phyloP scores from a whole-genome alignment of 2,113 vertebrate genomes.

The Forbesichthys papilliferus region DNA sequence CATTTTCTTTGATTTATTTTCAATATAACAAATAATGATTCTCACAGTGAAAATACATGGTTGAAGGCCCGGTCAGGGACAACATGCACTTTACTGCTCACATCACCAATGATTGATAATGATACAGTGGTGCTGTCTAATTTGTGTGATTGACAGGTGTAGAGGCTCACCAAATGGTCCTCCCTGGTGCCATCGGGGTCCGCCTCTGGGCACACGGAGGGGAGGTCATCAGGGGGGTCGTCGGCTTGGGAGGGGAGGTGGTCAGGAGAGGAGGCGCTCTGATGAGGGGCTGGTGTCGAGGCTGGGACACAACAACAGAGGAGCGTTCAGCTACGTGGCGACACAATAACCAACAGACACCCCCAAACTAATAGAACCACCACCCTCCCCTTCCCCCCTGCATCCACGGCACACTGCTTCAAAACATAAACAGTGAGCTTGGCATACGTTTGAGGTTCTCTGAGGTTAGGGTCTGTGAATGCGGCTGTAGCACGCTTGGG shows the following conservation, averaged over 20 bases:
- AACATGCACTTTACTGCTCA: too few species aligned
- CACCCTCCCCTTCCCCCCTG: too few species aligned
- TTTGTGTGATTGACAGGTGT: conserved; percentile 30
- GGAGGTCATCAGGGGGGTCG: conserved; percentile 73
- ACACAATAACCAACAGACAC: too few species aligned
- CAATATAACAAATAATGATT: too few species aligned
- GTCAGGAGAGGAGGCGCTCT: conserved; percentile 87
- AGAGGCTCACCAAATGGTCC: conserved; percentile 50
- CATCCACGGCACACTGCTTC: too few species aligned
- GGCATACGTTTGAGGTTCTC: background rate
- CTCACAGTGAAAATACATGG: too few species aligned
- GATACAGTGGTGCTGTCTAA: conserved; percentile 13
- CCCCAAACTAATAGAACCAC: too few species aligned
- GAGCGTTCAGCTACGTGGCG: too few species aligned
- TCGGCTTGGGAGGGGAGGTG: conserved; percentile 84
- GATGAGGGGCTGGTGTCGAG: conserved; percentile 87
- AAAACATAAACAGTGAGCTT: background rate
- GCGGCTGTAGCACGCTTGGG: too few species aligned
- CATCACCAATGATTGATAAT: conserved; percentile 30
- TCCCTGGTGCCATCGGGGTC: conserved; percentile 46
- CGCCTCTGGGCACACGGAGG: conserved; percentile 46
- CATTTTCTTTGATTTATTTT: too few species aligned
- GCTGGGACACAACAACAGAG: conserved; percentile 64
- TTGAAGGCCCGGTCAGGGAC: too few species aligned
- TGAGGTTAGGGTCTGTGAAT: conserved; percentile 57